phyloP scores from a whole-genome alignment of 1,140 invertebrate genomes.

The Pectinophora gossypiella region DNA sequence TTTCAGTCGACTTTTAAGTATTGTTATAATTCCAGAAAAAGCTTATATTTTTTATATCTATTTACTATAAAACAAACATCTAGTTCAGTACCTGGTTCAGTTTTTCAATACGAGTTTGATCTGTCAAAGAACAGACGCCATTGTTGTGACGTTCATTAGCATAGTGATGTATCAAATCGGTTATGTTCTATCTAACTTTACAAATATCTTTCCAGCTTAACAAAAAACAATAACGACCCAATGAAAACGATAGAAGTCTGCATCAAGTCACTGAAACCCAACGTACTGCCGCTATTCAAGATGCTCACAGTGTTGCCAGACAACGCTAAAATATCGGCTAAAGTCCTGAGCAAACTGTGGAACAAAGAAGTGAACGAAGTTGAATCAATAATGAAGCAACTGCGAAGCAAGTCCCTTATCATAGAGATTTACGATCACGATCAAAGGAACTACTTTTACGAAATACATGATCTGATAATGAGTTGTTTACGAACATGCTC shows the following conservation, averaged over 20 bases:
- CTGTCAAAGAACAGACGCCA: no score
- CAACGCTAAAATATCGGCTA: slow-evolving; percentile 51
- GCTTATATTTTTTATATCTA: no score
- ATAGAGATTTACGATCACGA: slow-evolving; percentile 49
- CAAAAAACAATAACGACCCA: slow-evolving; percentile 36
- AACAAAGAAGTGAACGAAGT: slow-evolving; percentile 39
- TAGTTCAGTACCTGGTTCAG: no score
- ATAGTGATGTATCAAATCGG: no score
- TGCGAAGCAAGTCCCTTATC: slow-evolving; percentile 53
- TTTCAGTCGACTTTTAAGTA: no score
- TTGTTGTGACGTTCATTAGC: no score
- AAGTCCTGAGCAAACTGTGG: slow-evolving; percentile 55
- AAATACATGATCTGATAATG: slow-evolving; percentile 64
- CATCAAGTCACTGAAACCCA: slow-evolving; percentile 46
- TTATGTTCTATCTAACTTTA: no score
- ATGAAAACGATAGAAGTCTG: slow-evolving; percentile 62
- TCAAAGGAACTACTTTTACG: slow-evolving; percentile 52
- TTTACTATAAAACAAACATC: no score
- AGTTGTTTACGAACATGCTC: slow-evolving; percentile 42
- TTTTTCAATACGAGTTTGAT: no score
- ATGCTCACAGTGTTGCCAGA: slow-evolving; percentile 56
- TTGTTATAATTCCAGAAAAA: no score
- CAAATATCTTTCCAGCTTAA: slow-evolving; percentile 37
- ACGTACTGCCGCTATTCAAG: slow-evolving; percentile 49
- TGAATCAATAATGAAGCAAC: slow-evolving; percentile 48